Evolutionary conservation across 2,888 invertebrate species (phyloP), one percentile per base, ranked within the genome.

Genomic region (Idaea biselata): DNA sequence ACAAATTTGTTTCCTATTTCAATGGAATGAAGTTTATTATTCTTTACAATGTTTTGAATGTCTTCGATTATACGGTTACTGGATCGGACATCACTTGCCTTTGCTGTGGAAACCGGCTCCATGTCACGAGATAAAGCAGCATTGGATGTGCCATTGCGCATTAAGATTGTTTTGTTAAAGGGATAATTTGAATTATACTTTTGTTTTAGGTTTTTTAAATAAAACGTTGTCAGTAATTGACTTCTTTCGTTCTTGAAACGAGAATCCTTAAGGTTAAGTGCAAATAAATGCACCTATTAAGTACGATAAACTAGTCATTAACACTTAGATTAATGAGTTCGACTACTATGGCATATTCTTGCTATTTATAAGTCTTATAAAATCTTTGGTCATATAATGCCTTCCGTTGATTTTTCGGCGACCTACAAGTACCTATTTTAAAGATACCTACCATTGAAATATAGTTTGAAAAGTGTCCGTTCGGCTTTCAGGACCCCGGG

Each of bases 111-210:
- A 79, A 77, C 77, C 73, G 74, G 73, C 73, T 68, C 61, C 60
- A 62, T 62, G 61, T 63, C 71, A 60, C 60, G 70, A 72, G 80
- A 78, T 80, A 79, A 81, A 77, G 74, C 76, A 74, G 77, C 75
- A 75, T 73, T 77, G 76, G 73, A 77, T 76, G 73, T 80, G 79
- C 79, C 80, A 82, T 77, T 80, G 74, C 71, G 68, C 74, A 80
- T 82, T 80, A 81, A 80, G 79, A 80, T 80, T 76, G 74, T 75
- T 76, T 72, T 75, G 75, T 74, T 73, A 77, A 77, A 69, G 65
- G 73, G 74, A 78, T 78, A 74, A 79, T 78, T 77, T 73, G 72
- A 77, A 78, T 73, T 65, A 68, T 68, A 61, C 53, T 57, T 68
- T 66, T 69, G 65, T 64, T 64, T 68, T 60, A 59, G 63, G 66